phyloP scores from a whole-genome alignment of 2,888 invertebrate genomes.

The Anaspis maculata region DNA sequence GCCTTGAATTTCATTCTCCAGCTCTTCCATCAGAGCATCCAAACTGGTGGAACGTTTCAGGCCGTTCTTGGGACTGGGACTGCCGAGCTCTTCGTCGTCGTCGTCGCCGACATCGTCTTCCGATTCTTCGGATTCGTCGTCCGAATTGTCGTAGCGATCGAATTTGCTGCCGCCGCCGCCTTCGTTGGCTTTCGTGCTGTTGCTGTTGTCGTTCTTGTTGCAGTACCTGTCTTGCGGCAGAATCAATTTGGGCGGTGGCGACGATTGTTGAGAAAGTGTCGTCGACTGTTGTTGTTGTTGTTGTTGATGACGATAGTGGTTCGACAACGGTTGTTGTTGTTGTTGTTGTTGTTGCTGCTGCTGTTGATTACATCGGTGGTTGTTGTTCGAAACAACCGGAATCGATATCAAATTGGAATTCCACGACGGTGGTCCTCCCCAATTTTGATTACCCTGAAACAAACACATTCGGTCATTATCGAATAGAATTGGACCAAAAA shows the following conservation, averaged over 20 bases:
- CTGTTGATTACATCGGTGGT: neutral
- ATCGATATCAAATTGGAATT: slow-evolving; percentile 47
- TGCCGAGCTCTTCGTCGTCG: slow-evolving; percentile 33
- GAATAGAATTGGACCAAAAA: too few relatives aligned
- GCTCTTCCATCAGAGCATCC: slow-evolving; percentile 46
- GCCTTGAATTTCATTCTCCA: slow-evolving; percentile 45
- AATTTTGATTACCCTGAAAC: too few relatives aligned
- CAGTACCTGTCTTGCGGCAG: slow-evolving; percentile 36
- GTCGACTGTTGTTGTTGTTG: too few relatives aligned
- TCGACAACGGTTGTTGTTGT: too few relatives aligned
- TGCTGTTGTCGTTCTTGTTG: slow-evolving; percentile 8
- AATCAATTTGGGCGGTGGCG: slow-evolving; percentile 23
- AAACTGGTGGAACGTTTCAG: slow-evolving; percentile 44
- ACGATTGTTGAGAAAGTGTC: too few relatives aligned
- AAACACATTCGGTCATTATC: too few relatives aligned
- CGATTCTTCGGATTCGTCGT: slow-evolving; percentile 43
- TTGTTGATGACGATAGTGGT: too few relatives aligned
- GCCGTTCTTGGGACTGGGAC: slow-evolving; percentile 26
- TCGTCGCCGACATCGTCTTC: slow-evolving; percentile 38
- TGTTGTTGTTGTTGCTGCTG: too few relatives aligned
- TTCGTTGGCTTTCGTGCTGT: neutral
- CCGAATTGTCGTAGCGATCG: slow-evolving; percentile 44
- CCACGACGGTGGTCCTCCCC: slow-evolving; percentile 23
- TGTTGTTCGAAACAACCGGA: slow-evolving; percentile 22
- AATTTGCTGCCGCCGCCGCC: slow-evolving; percentile 37